Base-by-base conservation (phyloP, 2,113 vertebrate species). In the Noturus placidus region DNA sequence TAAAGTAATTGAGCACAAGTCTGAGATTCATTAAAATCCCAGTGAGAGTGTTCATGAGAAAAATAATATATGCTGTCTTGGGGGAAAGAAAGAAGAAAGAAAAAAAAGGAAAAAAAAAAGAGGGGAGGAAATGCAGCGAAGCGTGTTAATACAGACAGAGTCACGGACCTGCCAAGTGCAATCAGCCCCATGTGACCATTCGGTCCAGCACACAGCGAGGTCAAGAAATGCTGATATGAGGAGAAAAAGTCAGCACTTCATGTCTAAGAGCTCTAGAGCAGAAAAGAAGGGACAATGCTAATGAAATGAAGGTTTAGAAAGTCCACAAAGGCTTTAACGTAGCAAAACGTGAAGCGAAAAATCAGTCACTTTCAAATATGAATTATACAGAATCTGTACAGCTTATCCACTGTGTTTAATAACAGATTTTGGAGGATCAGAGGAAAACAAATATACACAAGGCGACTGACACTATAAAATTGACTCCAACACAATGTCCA, bases 121-220 rank as follows among this genome's bases (percentile, higher is more conserved):
- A 57, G 61, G 19, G 33, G 79, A 82, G 56, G 56, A 61, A 59
- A 82, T 15, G 56, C 79, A 79, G 54, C 5, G 46, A 77, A 70
- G 74, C 76, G 42, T 27, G 13, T n/a, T 61, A 52, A 61, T 72
- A 76, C n/a, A 52, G n/a, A 50, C 33, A 78, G 87, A 84, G 61
- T 79, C 72, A 67, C 91, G 86, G 91, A 93, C 88, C 91, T 95
- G 93, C 91, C 93, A 94, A 92, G 91, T 88, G 91, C 93, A 93
- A 93, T 93, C 91, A 94, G 77, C 87, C 92, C 80, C 93, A 94
- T 93, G 93, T 93, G 94, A 95, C 90, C 87, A 61, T 33, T 72
- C 25, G 14, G 63, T 76, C 85, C 70, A 61, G 61, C 27, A 35
- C 25, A 83, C 25, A 76, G 67, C n/a, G 33, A 30, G 4, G n/a